phyloP scores from a whole-genome alignment of 2,113 vertebrate genomes.

The Ursus arctos region DNA sequence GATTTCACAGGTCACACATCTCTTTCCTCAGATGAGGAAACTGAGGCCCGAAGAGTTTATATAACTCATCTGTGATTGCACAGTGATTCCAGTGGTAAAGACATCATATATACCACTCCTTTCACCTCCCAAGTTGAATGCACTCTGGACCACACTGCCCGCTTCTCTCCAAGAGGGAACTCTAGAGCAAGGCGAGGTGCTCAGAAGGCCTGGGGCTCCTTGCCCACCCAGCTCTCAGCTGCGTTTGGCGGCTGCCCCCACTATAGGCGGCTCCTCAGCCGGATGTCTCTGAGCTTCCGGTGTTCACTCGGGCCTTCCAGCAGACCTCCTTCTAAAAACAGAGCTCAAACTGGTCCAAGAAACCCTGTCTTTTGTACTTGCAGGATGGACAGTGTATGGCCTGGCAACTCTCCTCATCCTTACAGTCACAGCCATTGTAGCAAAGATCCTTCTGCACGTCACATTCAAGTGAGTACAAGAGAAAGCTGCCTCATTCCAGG shows the following conservation, averaged over 20 bases:
- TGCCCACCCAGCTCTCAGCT: not conserved
- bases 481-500: not conserved
- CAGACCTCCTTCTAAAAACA: not conserved
- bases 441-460: slow-evolving; percentile 95
- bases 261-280: not conserved
- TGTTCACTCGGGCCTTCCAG: not conserved
- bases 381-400: slow-evolving; percentile 97
- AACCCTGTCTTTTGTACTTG: slow-evolving; percentile 46
- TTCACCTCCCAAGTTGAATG: not conserved
- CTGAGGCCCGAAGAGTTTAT: not conserved
- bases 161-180: not conserved
- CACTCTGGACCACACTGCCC: not conserved
- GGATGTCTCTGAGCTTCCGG: not conserved
- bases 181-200: not conserved
- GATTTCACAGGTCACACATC: not conserved
- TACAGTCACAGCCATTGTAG: slow-evolving; percentile 94
- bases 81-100: not conserved
- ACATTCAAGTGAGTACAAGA: slow-evolving; percentile 94
- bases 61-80: not conserved
- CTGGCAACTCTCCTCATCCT: slow-evolving; percentile 95
- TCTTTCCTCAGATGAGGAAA: not conserved
- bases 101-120: not conserved
- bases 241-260: not conserved
- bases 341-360: not conserved
- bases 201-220: not conserved